Percentiles rank a stretch among this genome's conserved stretches.
Conservation (phyloP, 2,797 vertebrate species). For the Gallirallus australis region DNA sequence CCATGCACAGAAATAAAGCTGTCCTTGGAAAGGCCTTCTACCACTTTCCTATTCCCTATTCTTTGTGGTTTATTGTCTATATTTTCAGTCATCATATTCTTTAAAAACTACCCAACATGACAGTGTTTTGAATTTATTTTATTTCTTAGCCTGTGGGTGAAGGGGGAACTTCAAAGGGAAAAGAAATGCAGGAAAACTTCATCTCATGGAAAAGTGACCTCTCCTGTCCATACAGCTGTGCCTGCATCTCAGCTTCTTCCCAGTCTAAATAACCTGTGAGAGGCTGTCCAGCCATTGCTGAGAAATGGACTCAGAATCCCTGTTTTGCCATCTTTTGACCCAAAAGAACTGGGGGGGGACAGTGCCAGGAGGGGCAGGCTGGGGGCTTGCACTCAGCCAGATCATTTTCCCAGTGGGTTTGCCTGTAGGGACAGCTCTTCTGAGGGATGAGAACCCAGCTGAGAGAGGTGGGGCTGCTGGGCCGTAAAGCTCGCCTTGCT, state of each 20-base stretch:
- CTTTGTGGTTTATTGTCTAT: not conserved
- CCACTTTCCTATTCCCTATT: not conserved
- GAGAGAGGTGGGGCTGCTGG: not conserved
- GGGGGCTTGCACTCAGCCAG: not conserved
- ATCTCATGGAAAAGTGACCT: not conserved
- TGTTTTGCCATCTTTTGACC: not conserved
- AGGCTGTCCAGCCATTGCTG: not conserved
- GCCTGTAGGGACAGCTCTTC: not conserved
- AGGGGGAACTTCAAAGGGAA: not conserved
- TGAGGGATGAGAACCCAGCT: not conserved
- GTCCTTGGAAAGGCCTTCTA: not conserved
- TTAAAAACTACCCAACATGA: fast-evolving
- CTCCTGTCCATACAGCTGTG: not conserved
- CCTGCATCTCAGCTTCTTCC: not conserved
- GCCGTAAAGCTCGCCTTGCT: too few relatives aligned
- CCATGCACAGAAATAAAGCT: not conserved
- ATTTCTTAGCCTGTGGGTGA: not conserved
- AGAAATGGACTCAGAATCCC: not conserved
- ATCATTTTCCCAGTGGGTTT: not conserved
- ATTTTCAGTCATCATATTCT: not conserved
- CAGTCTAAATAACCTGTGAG: not conserved
- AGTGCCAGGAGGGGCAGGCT: fast-evolving
- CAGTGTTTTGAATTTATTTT: not conserved
- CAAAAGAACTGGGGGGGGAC: not conserved
- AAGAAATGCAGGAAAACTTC: not conserved